A percentile compares a stretch with the other conserved stretches of the same genome.
These are phyloP conservation scores for Rhizoglyphus robini DNA, from an alignment of 1,140 invertebrate genomes.

Conservation along the genomic window DNA sequence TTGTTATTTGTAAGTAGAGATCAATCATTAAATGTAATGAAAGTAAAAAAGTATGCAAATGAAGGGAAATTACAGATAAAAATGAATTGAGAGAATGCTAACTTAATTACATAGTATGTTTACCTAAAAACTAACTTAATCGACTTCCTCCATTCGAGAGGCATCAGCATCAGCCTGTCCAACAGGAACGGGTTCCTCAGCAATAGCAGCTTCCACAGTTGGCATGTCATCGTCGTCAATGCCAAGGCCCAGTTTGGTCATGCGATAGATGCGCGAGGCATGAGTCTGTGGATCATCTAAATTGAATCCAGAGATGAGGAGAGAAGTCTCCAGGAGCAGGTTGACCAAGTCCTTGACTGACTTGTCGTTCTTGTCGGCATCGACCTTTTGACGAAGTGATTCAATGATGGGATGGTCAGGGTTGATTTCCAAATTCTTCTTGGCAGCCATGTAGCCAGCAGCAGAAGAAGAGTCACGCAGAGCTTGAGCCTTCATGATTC, in stretches of 20 bases:
- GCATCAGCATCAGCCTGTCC: slow-evolving; percentile 62
- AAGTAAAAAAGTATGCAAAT: not conserved
- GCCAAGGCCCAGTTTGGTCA: slow-evolving; percentile 65
- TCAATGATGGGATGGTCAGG: slow-evolving; percentile 91
- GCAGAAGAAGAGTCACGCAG: slow-evolving; percentile 72
- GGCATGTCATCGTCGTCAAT: slow-evolving; percentile 56
- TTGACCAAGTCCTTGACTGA: slow-evolving; percentile 87
- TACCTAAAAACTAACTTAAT: slow-evolving; percentile 46
- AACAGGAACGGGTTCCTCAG: slow-evolving; percentile 57
- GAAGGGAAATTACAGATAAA: not conserved
- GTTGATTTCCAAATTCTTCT: slow-evolving; percentile 96
- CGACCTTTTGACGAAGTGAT: slow-evolving; percentile 69
- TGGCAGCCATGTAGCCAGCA: slow-evolving; percentile 67
- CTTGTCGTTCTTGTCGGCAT: slow-evolving; percentile 76
- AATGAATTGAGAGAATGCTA: slow-evolving; percentile 30
- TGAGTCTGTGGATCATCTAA: slow-evolving; percentile 76
- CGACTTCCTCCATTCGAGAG: slow-evolving; percentile 96
- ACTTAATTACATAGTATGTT: not conserved
- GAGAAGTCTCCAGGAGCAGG: slow-evolving; percentile 74
- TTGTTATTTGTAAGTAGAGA: slow-evolving; percentile 28
- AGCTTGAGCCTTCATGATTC: slow-evolving; percentile 86
- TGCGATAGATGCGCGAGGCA: slow-evolving; percentile 68
- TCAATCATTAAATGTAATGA: not conserved
- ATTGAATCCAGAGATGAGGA: slow-evolving; percentile 77
- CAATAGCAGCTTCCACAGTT: slow-evolving; percentile 73